Evolutionary conservation across 2,113 vertebrate species (phyloP).

Genomic region (Hippocampus zosterae): DNA sequence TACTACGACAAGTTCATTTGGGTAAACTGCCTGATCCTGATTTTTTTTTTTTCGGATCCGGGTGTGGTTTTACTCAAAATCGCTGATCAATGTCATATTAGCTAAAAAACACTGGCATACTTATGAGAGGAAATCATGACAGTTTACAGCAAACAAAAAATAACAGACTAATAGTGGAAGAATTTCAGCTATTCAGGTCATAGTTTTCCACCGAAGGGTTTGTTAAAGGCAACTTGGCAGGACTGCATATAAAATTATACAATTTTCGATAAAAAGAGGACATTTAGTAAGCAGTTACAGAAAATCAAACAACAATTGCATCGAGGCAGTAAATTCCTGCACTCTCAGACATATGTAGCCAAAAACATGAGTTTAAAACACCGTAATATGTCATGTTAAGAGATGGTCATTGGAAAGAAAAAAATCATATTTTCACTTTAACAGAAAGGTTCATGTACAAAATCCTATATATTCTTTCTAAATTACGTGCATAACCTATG

Average conservation of each 20-base stretch:
- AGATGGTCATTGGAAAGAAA: no score
- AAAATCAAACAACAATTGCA: neutral
- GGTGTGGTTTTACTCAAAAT: neutral
- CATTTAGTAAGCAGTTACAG: neutral
- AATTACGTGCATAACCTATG: neutral
- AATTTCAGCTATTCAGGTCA: neutral
- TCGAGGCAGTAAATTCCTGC: neutral
- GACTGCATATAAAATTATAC: neutral
- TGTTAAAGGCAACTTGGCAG: neutral
- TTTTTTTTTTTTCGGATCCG: neutral
- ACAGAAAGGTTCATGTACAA: neutral
- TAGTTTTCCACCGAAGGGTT: neutral
- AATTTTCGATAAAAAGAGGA: neutral
- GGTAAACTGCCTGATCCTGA: neutral
- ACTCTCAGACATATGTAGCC: neutral
- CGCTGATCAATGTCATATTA: neutral
- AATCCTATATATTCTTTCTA: neutral
- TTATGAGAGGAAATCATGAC: neutral
- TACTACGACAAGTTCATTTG: neutral
- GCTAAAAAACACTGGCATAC: neutral
- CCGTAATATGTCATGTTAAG: no score
- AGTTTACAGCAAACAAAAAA: neutral
- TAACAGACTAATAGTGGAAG: neutral
- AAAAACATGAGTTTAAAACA: no score
- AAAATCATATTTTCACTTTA: no score